Conservation (phyloP, 2,888 invertebrate species). For the Microctonus brassicae region DNA sequence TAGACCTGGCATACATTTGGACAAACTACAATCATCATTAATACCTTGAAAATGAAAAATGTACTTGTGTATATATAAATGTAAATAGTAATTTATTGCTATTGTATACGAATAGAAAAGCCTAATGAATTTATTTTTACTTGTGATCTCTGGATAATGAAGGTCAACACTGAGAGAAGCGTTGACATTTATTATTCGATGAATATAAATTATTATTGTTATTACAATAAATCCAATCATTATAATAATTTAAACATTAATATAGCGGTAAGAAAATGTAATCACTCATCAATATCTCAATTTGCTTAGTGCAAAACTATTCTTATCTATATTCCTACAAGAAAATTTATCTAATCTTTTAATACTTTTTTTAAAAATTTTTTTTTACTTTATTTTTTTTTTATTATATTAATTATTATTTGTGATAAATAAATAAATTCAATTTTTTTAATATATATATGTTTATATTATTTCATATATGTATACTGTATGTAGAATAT, state of each 20-base stretch:
- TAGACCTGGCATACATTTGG: slow-evolving; percentile 21
- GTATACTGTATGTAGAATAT: no score
- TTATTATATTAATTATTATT: no score
- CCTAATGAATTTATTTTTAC: neutral
- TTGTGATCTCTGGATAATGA: slow-evolving; percentile 11
- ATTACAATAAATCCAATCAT: neutral
- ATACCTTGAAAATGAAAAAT: slow-evolving; percentile 25
- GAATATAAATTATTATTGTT: neutral
- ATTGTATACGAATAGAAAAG: neutral
- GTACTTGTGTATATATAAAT: no score
- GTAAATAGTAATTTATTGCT: no score
- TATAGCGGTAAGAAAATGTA: neutral
- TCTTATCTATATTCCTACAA: neutral
- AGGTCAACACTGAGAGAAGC: no score
- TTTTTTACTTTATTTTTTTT: no score
- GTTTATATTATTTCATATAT: no score
- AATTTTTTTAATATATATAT: no score
- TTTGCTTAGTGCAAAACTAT: neutral
- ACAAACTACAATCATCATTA: slow-evolving; percentile 6
- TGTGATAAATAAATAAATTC: no score
- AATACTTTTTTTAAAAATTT: no score
- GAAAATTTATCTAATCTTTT: neutral
- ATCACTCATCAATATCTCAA: neutral
- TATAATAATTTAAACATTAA: no score
- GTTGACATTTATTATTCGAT: neutral